phyloP scores from a whole-genome alignment of 2,888 invertebrate genomes.

The Carterocephalus palaemon region DNA sequence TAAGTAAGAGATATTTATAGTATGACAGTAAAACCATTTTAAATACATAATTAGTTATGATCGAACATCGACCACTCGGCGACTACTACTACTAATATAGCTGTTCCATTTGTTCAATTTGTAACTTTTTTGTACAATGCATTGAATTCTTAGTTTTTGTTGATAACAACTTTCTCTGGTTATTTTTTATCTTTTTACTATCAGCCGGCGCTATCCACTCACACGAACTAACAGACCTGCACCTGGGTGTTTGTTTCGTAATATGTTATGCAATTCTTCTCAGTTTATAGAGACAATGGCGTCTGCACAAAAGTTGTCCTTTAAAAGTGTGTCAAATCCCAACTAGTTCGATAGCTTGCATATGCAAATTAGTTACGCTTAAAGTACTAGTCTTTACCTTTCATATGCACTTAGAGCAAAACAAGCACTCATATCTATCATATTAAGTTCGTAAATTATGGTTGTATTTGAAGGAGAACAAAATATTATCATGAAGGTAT shows the following conservation, averaged over 20 bases:
- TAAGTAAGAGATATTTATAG: no score
- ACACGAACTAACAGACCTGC: constrained; percentile 15
- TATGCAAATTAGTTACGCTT: constrained; percentile 19
- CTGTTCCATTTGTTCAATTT: no score
- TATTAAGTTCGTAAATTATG: neutral
- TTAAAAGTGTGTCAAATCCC: constrained; percentile 62
- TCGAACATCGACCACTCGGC: no score
- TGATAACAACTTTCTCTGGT: constrained; percentile 12
- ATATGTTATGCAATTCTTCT: constrained; percentile 44
- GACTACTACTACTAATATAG: no score
- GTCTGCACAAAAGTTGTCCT: constrained; percentile 58
- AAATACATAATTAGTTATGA: no score
- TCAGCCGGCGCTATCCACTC: no score
- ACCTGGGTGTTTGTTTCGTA: constrained; percentile 40
- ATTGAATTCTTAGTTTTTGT: neutral
- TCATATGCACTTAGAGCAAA: constrained; percentile 18
- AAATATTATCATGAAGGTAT: no score
- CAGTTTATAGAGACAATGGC: constrained; percentile 56
- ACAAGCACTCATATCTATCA: neutral
- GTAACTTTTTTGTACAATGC: no score
- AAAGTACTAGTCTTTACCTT: neutral
- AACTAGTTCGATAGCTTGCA: constrained; percentile 48
- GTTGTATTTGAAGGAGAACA: no score
- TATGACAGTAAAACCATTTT: no score
- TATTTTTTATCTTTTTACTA: constrained; percentile 19